Evolutionary conservation across 2,113 vertebrate genomes (phyloP).

Genomic region (Vidua chalybeata): DNA sequence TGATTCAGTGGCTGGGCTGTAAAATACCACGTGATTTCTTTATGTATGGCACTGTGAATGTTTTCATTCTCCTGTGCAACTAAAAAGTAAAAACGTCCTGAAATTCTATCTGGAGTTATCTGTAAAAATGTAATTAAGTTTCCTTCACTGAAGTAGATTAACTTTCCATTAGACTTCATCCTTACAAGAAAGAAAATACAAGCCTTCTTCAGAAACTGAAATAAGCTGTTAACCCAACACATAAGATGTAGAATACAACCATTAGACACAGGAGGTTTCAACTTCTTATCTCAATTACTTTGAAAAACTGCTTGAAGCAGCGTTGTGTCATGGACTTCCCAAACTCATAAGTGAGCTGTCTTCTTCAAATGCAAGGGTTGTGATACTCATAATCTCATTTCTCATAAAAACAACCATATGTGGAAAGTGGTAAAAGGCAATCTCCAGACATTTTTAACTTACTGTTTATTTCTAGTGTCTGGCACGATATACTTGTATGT

Average conservation of each 20-base stretch:
- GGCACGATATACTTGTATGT: not conserved
- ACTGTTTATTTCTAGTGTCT: not conserved
- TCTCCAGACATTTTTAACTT: not conserved
- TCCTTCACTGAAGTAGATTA: not conserved
- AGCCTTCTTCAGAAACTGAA: not conserved
- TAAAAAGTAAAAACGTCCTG: not conserved
- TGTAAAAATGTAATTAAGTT: not conserved
- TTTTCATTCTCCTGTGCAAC: not conserved
- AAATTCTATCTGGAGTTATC: not conserved
- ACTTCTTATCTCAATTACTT: not conserved
- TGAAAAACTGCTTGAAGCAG: not conserved
- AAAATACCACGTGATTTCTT: not conserved
- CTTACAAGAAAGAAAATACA: not conserved
- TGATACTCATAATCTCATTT: not conserved
- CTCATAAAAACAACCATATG: not conserved
- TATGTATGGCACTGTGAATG: rapidly evolving
- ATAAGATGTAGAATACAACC: not conserved
- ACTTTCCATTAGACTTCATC: not conserved
- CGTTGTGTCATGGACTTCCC: not conserved
- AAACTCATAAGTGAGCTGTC: not conserved
- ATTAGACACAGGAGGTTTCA: not conserved
- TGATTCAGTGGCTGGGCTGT: not conserved
- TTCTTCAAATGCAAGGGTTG: not conserved
- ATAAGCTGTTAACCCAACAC: not conserved
- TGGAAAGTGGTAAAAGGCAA: not conserved